phyloP scores from a whole-genome alignment of 1,140 invertebrate genomes.

The Daktulosphaira vitifoliae region DNA sequence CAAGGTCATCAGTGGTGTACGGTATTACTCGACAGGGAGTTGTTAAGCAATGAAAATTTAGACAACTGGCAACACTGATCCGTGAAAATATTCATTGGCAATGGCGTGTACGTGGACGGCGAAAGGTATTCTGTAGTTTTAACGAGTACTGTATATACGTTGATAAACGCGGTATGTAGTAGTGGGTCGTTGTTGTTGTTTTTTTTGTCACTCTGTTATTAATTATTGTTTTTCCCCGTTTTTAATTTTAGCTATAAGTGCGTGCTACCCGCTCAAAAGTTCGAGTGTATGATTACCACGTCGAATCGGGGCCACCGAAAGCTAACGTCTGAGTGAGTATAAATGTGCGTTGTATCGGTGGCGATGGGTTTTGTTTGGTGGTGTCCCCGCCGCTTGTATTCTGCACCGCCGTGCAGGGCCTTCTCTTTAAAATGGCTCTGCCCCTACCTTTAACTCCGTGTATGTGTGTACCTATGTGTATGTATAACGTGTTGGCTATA shows the following conservation, averaged over 20 bases:
- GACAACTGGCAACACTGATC: conserved; percentile 4
- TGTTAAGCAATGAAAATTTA: too few relatives aligned
- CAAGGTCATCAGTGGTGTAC: too few relatives aligned
- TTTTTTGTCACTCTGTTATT: neutral
- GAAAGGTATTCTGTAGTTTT: conserved; percentile 29
- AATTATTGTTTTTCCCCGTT: too few relatives aligned
- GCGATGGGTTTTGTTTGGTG: neutral
- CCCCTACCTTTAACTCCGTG: conserved; percentile 16
- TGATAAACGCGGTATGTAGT: conserved; percentile 17
- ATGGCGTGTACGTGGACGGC: conserved; percentile 32
- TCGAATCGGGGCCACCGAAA: conserved; percentile 25
- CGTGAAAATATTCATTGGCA: conserved; percentile 23
- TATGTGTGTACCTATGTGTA: neutral
- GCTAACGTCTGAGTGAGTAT: conserved; percentile 29
- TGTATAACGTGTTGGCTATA: neutral
- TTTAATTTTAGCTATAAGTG: too few relatives aligned
- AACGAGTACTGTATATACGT: conserved; percentile 15
- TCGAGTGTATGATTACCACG: too few relatives aligned
- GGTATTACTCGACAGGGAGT: too few relatives aligned
- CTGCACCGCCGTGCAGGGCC: conserved; percentile 13
- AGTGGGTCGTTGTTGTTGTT: neutral
- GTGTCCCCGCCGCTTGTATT: neutral
- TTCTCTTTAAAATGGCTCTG: conserved; percentile 31
- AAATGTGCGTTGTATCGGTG: neutral
- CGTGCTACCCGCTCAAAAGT: too few relatives aligned